phyloP scores from a whole-genome alignment of 2,113 vertebrate genomes.

The Lepus timidus region DNA sequence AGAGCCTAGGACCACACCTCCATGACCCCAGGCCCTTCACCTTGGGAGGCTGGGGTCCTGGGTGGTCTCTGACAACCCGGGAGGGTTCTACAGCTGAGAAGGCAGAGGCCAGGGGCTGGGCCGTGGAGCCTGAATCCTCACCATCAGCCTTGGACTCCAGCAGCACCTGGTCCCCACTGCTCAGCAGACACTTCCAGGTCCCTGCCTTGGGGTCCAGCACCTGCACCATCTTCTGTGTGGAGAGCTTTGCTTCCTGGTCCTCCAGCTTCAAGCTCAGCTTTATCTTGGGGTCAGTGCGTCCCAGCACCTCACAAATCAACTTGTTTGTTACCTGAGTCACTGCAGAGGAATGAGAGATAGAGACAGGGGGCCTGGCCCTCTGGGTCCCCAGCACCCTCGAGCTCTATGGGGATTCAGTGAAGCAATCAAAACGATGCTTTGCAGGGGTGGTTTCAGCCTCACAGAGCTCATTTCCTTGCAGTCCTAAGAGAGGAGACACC shows the following conservation, averaged over 20 bases:
- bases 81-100: not conserved
- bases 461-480: not conserved
- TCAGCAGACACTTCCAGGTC: conserved; percentile 68
- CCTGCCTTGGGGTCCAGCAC: not conserved
- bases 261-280: conserved; percentile 29
- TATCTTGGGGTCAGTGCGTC: conserved; percentile 18
- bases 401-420: not conserved
- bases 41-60: not conserved
- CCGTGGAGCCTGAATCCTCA: not conserved
- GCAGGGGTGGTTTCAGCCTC: not conserved
- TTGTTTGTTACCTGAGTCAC: not conserved
- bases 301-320: conserved; percentile 69
- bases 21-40: too few species aligned
- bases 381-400: not conserved
- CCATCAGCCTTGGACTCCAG: not conserved
- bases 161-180: not conserved
- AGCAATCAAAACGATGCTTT: not conserved
- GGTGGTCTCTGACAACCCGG: not conserved
- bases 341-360: conserved; percentile 31
- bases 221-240: not conserved
- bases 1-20: not conserved
- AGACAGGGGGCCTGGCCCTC: not conserved
- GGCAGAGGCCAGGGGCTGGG: not conserved
- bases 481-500: not conserved
- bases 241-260: not conserved